Conservation (phyloP, 2,797 vertebrate genomes). For the Oreochromis grahami region DNA sequence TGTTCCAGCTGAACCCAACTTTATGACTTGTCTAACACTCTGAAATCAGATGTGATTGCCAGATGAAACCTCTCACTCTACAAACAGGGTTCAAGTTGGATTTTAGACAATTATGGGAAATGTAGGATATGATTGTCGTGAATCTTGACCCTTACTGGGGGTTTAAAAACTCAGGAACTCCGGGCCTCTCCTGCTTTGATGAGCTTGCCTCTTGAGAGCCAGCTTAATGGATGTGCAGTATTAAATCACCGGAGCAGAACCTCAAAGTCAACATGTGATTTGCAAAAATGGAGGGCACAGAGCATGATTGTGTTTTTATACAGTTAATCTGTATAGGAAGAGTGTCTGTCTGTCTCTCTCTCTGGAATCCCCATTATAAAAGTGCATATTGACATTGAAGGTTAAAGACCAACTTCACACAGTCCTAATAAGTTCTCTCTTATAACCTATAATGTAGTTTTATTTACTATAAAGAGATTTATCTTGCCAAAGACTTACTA, state of each 20-base stretch:
- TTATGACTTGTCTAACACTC: background rate
- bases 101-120: background rate
- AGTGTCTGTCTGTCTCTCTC: fast-evolving
- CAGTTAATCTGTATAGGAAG: background rate
- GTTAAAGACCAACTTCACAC: background rate
- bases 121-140: background rate
- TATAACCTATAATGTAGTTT: background rate
- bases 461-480: background rate
- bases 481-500: background rate
- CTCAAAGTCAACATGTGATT: background rate
- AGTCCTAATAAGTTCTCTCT: background rate
- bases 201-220: background rate
- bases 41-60: background rate
- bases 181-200: background rate
- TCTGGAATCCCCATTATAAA: background rate
- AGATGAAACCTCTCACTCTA: background rate
- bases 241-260: background rate
- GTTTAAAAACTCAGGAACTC: background rate
- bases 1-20: background rate
- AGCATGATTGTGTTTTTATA: background rate
- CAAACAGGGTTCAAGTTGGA: background rate
- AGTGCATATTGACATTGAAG: background rate
- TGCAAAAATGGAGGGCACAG: background rate
- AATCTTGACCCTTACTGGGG: background rate
- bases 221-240: background rate